These are phyloP conservation scores for Mesocricetus auratus DNA, from an alignment of 2,113 vertebrate genomes.

Conservation along the genomic window DNA sequence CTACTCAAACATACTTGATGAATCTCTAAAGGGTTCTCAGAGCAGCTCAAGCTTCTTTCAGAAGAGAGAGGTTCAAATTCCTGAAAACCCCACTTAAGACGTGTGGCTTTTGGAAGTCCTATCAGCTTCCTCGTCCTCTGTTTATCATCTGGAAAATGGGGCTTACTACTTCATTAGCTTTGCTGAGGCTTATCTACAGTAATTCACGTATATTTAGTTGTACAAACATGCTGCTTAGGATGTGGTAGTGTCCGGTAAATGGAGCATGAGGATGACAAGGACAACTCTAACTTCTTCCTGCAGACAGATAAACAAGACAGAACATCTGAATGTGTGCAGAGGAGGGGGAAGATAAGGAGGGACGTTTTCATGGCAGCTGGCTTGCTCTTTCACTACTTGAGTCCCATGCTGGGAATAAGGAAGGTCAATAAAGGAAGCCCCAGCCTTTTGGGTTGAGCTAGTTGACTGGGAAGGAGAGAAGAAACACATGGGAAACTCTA, in stretches of 20 bases:
- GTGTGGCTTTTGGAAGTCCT: background rate
- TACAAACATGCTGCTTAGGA: background rate
- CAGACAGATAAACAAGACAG: slow-evolving; percentile 18
- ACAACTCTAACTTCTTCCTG: background rate
- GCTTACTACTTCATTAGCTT: background rate
- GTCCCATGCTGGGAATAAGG: slow-evolving; percentile 12
- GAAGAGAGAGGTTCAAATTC: background rate
- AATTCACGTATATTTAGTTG: background rate
- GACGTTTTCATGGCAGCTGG: slow-evolving; percentile 13
- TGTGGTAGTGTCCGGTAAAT: background rate
- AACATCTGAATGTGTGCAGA: background rate
- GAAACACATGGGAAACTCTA: slow-evolving; percentile 10
- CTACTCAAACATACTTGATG: background rate
- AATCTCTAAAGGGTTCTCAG: slow-evolving; percentile 26
- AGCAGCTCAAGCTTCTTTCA: background rate
- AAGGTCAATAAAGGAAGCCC: slow-evolving; percentile 15
- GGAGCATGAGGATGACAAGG: background rate
- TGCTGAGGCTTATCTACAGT: background rate
- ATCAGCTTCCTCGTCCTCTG: background rate
- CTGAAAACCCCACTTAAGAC: background rate
- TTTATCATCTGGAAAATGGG: slow-evolving; percentile 1
- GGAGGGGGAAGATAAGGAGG: background rate
- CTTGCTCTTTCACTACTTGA: background rate
- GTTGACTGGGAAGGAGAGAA: background rate
- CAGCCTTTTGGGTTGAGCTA: background rate